These are phyloP conservation scores for Neogale vison DNA, from an alignment of 2,113 vertebrate genomes.

Conservation along the genomic window DNA sequence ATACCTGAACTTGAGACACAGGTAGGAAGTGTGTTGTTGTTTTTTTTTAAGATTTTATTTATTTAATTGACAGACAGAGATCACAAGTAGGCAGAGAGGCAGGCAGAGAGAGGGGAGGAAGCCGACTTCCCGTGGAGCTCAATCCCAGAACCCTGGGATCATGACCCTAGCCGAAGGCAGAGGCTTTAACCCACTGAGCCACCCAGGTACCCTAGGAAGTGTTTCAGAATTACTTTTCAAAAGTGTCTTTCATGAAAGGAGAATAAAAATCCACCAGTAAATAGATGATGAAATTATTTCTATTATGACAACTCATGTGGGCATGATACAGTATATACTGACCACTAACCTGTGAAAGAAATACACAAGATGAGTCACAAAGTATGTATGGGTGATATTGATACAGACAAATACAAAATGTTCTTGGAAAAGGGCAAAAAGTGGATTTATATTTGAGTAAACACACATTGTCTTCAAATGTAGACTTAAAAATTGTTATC, in stretches of 20 bases:
- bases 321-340: not conserved
- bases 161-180: too few species aligned
- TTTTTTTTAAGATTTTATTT: too few species aligned
- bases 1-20: too few species aligned
- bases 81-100: too few species aligned
- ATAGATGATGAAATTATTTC: not conserved
- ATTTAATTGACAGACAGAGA: too few species aligned
- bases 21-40: too few species aligned
- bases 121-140: too few species aligned
- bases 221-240: too few species aligned
- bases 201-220: too few species aligned
- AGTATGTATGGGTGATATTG: not conserved
- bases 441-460: not conserved
- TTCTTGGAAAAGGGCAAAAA: not conserved
- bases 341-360: not conserved
- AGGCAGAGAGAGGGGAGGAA: too few species aligned
- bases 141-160: too few species aligned
- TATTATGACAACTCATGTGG: not conserved
- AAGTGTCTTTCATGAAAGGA: not conserved
- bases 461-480: not conserved
- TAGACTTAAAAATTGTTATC: not conserved
- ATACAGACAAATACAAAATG: not conserved
- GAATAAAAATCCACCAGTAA: not conserved
- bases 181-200: too few species aligned
- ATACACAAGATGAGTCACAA: not conserved